These are phyloP conservation scores for Saimiri boliviensis DNA, from an alignment of 2,113 vertebrate genomes.

Conservation along the genomic window DNA sequence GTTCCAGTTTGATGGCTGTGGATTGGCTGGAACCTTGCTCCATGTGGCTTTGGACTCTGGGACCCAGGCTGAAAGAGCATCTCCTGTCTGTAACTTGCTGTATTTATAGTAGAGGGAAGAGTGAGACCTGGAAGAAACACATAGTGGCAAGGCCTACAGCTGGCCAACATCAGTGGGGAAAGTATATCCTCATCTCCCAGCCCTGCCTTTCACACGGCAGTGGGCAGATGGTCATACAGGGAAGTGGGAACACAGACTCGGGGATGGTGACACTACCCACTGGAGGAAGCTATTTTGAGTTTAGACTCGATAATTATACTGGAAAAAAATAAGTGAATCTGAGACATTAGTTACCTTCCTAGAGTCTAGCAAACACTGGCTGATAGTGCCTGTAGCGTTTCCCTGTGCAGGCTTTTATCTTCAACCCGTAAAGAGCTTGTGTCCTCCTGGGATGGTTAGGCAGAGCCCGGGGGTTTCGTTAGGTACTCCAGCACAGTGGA, in stretches of 20 bases:
- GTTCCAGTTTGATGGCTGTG: neutral
- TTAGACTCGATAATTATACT: neutral
- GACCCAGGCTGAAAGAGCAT: neutral
- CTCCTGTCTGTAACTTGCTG: neutral
- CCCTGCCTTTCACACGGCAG: neutral
- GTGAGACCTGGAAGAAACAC: neutral
- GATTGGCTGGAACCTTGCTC: neutral
- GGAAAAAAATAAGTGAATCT: neutral
- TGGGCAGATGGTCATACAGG: neutral
- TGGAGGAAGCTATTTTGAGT: neutral
- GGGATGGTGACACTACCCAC: neutral
- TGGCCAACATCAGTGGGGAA: neutral
- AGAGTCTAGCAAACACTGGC: neutral
- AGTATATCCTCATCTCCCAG: neutral
- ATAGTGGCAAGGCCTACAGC: neutral
- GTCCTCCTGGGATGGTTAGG: neutral
- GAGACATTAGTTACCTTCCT: neutral
- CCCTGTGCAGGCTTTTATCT: neutral
- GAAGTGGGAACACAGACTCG: neutral
- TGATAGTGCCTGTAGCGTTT: neutral
- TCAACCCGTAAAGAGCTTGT: neutral
- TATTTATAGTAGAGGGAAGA: neutral
- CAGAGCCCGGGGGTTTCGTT: neutral
- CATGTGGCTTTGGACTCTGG: neutral
- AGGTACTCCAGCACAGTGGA: neutral